Conservation (phyloP, 2,888 invertebrate genomes). For the Gonocerus acuteangulatus region DNA sequence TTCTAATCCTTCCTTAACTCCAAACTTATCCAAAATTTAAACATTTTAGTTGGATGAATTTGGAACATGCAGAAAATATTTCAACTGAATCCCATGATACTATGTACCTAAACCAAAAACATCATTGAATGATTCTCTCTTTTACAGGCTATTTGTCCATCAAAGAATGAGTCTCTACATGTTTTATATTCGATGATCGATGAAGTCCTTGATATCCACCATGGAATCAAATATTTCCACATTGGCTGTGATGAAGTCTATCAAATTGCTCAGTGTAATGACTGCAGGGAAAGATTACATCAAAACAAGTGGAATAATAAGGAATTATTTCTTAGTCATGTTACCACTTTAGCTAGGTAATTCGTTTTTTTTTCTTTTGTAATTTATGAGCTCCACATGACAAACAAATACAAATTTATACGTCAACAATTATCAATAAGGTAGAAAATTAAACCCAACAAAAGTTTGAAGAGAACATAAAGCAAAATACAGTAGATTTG, state of each 20-base stretch:
- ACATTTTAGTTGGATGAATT: no score
- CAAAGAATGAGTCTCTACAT: conserved; percentile 49
- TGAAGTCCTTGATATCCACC: conserved; percentile 57
- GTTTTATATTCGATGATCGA: conserved; percentile 60
- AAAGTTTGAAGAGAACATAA: no score
- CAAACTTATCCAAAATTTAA: no score
- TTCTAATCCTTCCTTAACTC: no score
- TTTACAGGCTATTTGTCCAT: conserved; percentile 59
- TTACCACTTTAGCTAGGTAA: conserved; percentile 48
- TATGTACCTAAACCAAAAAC: no score
- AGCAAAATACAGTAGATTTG: no score
- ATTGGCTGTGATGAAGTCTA: conserved; percentile 80
- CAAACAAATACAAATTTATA: neutral
- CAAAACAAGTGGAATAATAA: conserved; percentile 46
- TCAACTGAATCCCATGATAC: no score
- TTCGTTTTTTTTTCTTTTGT: conserved; percentile 20
- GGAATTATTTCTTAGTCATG: conserved; percentile 56
- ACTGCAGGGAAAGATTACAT: conserved; percentile 46
- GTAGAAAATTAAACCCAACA: neutral
- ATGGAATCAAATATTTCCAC: conserved; percentile 53
- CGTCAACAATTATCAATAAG: no score
- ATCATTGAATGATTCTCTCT: no score
- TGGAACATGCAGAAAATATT: no score
- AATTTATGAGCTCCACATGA: neutral
- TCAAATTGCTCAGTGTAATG: conserved; percentile 56